Conservation (phyloP, 2,888 invertebrate genomes). For the Acanthosepion pharaonis region DNA sequence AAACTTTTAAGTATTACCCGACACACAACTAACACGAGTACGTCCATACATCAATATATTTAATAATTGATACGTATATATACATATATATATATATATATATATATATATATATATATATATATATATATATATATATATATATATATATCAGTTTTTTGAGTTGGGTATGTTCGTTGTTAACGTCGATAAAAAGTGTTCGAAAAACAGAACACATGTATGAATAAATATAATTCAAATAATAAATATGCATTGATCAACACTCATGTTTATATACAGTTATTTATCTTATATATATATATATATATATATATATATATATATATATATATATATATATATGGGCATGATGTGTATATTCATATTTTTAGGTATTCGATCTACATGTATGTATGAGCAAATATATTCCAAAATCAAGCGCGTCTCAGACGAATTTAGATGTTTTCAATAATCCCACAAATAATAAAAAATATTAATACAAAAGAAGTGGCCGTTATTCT, state of each 20-base stretch:
- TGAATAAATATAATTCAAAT: background rate
- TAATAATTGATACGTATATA: conserved; percentile 38
- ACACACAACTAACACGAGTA: background rate
- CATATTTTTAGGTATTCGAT: background rate
- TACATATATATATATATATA: conserved; percentile 42
- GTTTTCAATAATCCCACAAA: too few relatives aligned
- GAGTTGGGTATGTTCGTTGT: too few relatives aligned
- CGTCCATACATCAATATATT: background rate
- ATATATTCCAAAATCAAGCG: too few relatives aligned
- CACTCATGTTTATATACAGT: background rate
- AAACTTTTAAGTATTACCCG: too few relatives aligned
- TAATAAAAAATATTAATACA: too few relatives aligned
- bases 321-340: conserved; percentile 39
- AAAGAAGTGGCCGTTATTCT: too few relatives aligned
- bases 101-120: conserved; percentile 47
- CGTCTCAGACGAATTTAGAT: too few relatives aligned
- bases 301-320: conserved; percentile 39
- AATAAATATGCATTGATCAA: background rate
- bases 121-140: conserved; percentile 47
- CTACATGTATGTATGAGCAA: background rate
- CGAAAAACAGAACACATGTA: background rate
- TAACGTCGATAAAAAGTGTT: too few relatives aligned
- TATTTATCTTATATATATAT: background rate
- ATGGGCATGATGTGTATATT: background rate
- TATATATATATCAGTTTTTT: conserved; percentile 25